Percentiles rank a stretch among this genome's conserved stretches.
Evolutionary conservation across 2,113 vertebrate genomes (phyloP).

Genomic region (Melanerpes aurifrons): DNA sequence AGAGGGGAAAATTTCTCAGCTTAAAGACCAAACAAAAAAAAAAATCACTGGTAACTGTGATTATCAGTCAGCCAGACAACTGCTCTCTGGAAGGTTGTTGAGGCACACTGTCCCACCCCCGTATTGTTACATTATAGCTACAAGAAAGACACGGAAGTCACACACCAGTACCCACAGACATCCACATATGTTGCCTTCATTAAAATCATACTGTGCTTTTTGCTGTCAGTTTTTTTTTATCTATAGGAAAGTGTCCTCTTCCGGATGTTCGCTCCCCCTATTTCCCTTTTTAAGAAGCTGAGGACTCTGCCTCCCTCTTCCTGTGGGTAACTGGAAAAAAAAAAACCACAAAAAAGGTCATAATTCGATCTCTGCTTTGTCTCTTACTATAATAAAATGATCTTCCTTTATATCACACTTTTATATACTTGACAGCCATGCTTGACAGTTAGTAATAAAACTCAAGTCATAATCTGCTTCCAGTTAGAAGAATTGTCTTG

Average conservation of each 20-base stretch:
- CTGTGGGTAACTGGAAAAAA: slow-evolving; percentile 57
- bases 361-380: slow-evolving; percentile 58
- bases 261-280: slow-evolving; percentile 55
- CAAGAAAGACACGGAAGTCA: slow-evolving; percentile 57
- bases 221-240: slow-evolving; percentile 21
- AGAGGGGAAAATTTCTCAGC: neutral
- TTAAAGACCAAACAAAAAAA: slow-evolving; percentile 12
- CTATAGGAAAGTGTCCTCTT: slow-evolving; percentile 50
- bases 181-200: slow-evolving; percentile 71
- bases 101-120: neutral
- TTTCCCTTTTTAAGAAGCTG: slow-evolving; percentile 31
- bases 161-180: slow-evolving; percentile 54
- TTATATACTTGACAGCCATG: slow-evolving; percentile 71
- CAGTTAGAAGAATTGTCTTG: slow-evolving; percentile 67
- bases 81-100: slow-evolving; percentile 3
- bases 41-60: slow-evolving; percentile 4
- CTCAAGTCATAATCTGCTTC: slow-evolving; percentile 68
- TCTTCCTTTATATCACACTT: slow-evolving; percentile 70
- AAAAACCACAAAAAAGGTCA: slow-evolving; percentile 70
- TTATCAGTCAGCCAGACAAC: neutral
- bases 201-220: slow-evolving; percentile 56
- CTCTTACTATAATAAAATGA: slow-evolving; percentile 70
- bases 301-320: slow-evolving; percentile 51
- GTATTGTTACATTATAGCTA: neutral
- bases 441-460: slow-evolving; percentile 73